Conservation (phyloP, 2,888 invertebrate genomes). For the Polymixis lichenea region DNA sequence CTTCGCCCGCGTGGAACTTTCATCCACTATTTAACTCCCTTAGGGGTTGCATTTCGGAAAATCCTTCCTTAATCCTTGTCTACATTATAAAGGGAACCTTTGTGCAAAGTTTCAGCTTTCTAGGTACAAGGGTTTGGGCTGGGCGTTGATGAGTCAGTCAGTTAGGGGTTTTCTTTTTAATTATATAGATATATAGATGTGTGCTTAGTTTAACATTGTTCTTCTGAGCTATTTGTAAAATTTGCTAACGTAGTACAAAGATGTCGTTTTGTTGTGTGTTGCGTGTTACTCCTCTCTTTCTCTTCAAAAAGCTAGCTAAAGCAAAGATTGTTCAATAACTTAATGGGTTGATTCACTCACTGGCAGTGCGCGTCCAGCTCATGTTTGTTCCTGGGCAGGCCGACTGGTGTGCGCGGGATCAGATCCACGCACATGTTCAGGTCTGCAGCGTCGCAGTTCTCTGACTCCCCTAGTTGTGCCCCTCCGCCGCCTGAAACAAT, state of each 20-base stretch:
- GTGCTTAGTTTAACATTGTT: background rate
- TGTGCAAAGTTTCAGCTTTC: too few relatives aligned
- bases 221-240: background rate
- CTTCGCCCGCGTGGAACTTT: too few relatives aligned
- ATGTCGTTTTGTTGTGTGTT: background rate
- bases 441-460: constrained; percentile 81
- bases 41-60: too few relatives aligned
- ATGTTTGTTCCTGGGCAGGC: constrained; percentile 81
- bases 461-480: constrained; percentile 78
- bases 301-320: background rate
- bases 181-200: too few relatives aligned
- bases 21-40: too few relatives aligned
- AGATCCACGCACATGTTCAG: constrained; percentile 80
- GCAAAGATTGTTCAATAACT: background rate
- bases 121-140: too few relatives aligned
- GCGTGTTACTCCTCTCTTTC: background rate
- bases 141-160: too few relatives aligned
- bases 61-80: too few relatives aligned
- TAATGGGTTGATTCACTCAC: constrained; percentile 71
- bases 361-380: constrained; percentile 85
- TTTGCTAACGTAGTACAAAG: background rate
- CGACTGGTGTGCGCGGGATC: constrained; percentile 83
- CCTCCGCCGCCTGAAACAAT: constrained; percentile 78
- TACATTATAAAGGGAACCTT: too few relatives aligned
- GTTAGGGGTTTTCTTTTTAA: too few relatives aligned